Evolutionary conservation across 1,140 invertebrate genomes (phyloP), one percentile per base, ranked within the genome.

Genomic region (Drosophila albomicans): DNA sequence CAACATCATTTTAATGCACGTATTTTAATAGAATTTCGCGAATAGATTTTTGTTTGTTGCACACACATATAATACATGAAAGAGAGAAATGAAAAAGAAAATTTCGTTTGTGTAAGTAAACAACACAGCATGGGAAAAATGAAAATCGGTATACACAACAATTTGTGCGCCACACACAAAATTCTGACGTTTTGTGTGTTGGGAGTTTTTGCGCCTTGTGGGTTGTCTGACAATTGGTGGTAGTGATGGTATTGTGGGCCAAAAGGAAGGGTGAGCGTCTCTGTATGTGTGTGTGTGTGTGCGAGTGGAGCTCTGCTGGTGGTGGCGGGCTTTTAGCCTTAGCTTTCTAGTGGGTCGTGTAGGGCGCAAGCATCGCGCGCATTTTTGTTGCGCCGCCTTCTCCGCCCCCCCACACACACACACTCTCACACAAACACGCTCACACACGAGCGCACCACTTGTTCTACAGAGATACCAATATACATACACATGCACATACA

Each of bases 111-210:
- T 89, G 85, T 89, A 90, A 89, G 85, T 89, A 89, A 89, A 89
- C 85, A 89, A 88, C 84, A 88, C 84, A 88, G 84, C 84, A 88
- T 88, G 86, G 85, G 85, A 88, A 89, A 89, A 89, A 89, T 85
- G 85, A 89, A 89, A 89, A 89, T 89, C 85, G 81, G 85, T 89
- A 89, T 89, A 89, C 85, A 89, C 85, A 89, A 89, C 86, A 89
- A 89, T 89, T 89, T 89, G 85, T 86, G 85, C 86, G 85, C 81
- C 85, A 89, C 84, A 87, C 81, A 82, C 72, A 75, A 75, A 64
- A 75, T 75, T 76, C 74, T 76, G 74, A 76, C 74, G 74, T 69
- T 75, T 58, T 70, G 70, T 66, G 71, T 69, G 72, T 70, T 75
- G 72, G 46, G 35, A 38, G 35, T 38, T 38, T 25, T 38, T 38